Base-by-base conservation (phyloP, 2,113 vertebrate genomes). In the Cariama cristata region DNA sequence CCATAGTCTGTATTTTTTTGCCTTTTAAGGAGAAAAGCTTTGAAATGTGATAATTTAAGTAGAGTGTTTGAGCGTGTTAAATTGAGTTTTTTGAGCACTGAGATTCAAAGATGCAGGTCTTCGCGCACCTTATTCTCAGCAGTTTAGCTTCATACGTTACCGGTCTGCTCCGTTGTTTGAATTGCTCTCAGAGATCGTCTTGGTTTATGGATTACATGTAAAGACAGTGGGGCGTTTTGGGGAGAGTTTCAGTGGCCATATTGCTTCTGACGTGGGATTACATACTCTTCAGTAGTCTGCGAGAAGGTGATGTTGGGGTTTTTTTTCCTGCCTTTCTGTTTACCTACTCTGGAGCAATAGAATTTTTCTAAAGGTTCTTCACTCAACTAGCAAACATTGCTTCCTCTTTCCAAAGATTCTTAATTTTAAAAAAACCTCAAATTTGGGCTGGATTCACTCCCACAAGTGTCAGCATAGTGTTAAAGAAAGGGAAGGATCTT, bases 311-410 rank as follows among this genome's bases (percentile, higher is more conserved):
- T 81, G 6, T 30, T 68, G 1, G 7, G 2, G 4, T 1, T 27
- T 49, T 69, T 91, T 63, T 50, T 12, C 12, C n/a, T 85, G 26
- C 27, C 49, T 71, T 93, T 81, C 33, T 68, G 3, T 81, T 91
- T 62, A 38, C 0, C 0, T 89, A 30, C 11, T 76, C 26, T 76
- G 59, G 18, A 86, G 50, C 47, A 58, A 33, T 14, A 26, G 14
- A 60, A 6, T 91, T 91, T 95, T 93, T 94, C 20, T 74, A 28
- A 18, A 86, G 9, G 32, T 86, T 76, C 53, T 93, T 86, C 24
- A 33, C 28, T 79, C 79, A 52, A 27, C 45, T 60, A 64, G 40
- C 21, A 92, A 83, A 55, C 3, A 22, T 89, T 68, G 91, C 7
- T 59, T 91, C 27, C 32, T 74, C 35, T 88, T 56, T 67, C n/a